phyloP scores from a whole-genome alignment of 2,888 invertebrate species.

The Hesperia comma region DNA sequence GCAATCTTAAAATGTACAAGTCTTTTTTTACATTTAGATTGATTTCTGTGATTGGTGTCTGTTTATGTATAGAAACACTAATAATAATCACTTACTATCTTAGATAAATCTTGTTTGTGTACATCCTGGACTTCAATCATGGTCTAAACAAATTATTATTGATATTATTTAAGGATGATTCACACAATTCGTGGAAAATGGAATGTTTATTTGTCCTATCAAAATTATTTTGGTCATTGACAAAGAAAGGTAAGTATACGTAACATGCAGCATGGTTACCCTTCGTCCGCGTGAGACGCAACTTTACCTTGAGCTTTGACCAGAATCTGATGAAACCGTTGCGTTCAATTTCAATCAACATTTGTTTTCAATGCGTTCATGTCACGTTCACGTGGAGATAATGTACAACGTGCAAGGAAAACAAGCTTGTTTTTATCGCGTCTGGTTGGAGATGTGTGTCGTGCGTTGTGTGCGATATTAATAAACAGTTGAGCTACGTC shows the following conservation, averaged over 20 bases:
- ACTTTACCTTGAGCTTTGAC: slow-evolving; percentile 60
- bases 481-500: slow-evolving; percentile 31
- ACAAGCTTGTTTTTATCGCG: slow-evolving; percentile 47
- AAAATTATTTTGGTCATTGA: not conserved
- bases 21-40: too few species aligned
- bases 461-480: slow-evolving; percentile 11
- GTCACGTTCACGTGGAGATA: slow-evolving; percentile 19
- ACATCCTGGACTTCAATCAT: not conserved
- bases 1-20: too few species aligned
- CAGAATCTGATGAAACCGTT: slow-evolving; percentile 54
- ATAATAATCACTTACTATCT: too few species aligned
- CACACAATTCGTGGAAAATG: not conserved
- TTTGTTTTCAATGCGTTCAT: slow-evolving; percentile 35
- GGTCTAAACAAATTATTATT: not conserved
- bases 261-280: slow-evolving; percentile 40
- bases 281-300: slow-evolving; percentile 46
- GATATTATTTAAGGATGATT: not conserved
- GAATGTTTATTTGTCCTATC: not conserved
- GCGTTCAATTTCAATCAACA: slow-evolving; percentile 37
- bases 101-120: not conserved
- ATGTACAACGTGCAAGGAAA: slow-evolving; percentile 44
- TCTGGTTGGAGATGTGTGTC: slow-evolving; percentile 33
- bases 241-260: slow-evolving; percentile 2
- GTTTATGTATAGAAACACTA: too few species aligned
- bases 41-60: too few species aligned